Evolutionary conservation across 2,797 vertebrate species (phyloP).

Genomic region (Triplophysa bombifrons): DNA sequence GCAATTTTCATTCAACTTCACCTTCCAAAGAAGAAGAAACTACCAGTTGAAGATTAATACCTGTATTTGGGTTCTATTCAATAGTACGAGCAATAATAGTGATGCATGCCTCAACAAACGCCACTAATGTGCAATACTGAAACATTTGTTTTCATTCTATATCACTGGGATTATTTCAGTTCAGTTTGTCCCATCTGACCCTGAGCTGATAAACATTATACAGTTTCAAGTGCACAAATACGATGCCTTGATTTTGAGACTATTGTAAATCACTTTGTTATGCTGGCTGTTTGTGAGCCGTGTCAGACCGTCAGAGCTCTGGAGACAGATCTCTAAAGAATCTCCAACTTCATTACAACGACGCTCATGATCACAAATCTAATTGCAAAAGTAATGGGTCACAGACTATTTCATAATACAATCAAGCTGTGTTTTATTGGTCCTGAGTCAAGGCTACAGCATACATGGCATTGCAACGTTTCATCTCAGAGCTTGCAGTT

Average conservation of each 20-base stretch:
- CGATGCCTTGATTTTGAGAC: constrained; percentile 13
- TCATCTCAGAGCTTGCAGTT: constrained; percentile 33
- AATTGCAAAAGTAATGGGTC: constrained; percentile 61
- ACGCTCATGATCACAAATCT: constrained; percentile 57
- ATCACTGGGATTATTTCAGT: constrained; percentile 2
- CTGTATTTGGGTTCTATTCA: background rate
- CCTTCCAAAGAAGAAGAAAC: background rate
- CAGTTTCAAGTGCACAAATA: constrained; percentile 1
- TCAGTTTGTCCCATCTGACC: constrained; percentile 43
- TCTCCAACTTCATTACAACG: constrained; percentile 56
- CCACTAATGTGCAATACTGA: background rate
- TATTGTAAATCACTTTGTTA: constrained; percentile 37
- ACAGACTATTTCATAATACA: constrained; percentile 59
- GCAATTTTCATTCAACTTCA: background rate
- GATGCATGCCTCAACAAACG: background rate
- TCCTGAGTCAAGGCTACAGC: constrained; percentile 45
- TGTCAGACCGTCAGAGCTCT: constrained; percentile 37
- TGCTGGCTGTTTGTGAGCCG: constrained; percentile 48
- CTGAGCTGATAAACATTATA: constrained; percentile 40
- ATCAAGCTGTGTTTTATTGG: constrained; percentile 60
- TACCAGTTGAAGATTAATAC: no score
- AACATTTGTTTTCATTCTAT: background rate
- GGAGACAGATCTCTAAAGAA: constrained; percentile 43
- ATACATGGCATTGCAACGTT: constrained; percentile 42
- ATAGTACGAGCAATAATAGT: background rate